Base-by-base conservation (phyloP, 2,113 vertebrate genomes). In the Elephantulus edwardii region DNA sequence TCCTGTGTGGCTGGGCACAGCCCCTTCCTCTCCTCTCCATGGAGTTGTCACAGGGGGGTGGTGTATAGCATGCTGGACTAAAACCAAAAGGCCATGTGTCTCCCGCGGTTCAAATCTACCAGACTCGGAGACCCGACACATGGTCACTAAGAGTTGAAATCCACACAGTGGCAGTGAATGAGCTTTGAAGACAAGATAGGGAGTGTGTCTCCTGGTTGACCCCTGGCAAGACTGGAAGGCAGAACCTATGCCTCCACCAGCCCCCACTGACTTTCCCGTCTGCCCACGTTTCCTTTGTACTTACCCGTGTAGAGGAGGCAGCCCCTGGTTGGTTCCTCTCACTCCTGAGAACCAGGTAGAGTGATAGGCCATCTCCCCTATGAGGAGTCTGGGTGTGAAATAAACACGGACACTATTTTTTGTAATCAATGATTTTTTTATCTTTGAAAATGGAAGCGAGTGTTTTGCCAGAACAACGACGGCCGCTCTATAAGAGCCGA, bases 401-500 rank as follows among this genome's bases (percentile, higher is more conserved):
- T 48, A 93, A 92, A 92, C 90, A 96, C 88, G 0, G 80, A 96
- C 93, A 91, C 91, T 12, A 1, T 80, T 95, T 97, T 96, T 96
- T 96, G 96, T 97, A 97, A 97, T 95, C 98, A 97, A 97, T 95
- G 96, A 95, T 75, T 96, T 75, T 96, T 95, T 91, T 95, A 97
- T 97, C 95, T 98, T 95, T 97, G 97, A 97, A 97, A 97, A 96
- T 90, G 97, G 97, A 97, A 98, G 98, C 97, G 96, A 96, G 95
- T 96, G 96, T 97, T 95, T 91, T 93, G 95, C 97, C 97, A 97
- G 97, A 95, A 91, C 90, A 68, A 95, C 92, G 91, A 91, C 60
- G 96, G 96, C 93, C 54, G 93, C 97, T 98, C 98, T 98, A 97
- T 97, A 97, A 98, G 97, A 98, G 97, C 95, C 56, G 93, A 72